Conservation (phyloP, 2,113 vertebrate genomes). For the Cryptotis parvus region DNA sequence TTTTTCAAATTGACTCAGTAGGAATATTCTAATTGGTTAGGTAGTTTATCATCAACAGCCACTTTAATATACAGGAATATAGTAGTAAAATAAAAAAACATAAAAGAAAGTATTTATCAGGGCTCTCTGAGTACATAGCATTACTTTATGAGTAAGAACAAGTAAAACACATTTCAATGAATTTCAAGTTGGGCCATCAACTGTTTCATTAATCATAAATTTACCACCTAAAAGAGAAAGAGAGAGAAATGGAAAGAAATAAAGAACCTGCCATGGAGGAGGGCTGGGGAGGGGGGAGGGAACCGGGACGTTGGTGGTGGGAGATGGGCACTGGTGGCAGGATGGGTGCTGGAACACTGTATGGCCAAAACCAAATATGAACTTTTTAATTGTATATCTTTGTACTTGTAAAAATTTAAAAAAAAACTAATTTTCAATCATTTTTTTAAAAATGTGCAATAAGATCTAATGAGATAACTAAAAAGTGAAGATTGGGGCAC, state of each 20-base stretch:
- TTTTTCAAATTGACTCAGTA: conserved; percentile 11
- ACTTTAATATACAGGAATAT: conserved; percentile 6
- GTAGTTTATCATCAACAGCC: neutral
- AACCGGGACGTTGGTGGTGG: no score
- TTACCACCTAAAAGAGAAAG: neutral
- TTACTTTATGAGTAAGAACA: neutral
- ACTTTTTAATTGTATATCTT: no score
- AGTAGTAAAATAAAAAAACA: neutral
- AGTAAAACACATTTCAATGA: neutral
- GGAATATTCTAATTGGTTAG: neutral
- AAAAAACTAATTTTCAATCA: neutral
- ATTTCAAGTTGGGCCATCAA: neutral
- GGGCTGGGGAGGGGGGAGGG: no score
- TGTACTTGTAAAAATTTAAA: no score
- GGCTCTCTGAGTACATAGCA: neutral
- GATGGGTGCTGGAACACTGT: no score
- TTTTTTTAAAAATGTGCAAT: neutral
- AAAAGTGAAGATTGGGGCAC: neutral
- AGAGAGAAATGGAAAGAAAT: no score
- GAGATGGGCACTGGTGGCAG: no score
- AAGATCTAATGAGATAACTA: conserved; percentile 2
- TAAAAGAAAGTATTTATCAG: neutral
- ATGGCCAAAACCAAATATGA: no score
- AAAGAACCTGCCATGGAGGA: no score
- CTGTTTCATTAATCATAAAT: neutral